These are phyloP conservation scores for Dicaeum eximium DNA, from an alignment of 2,113 vertebrate genomes.

Conservation along the genomic window DNA sequence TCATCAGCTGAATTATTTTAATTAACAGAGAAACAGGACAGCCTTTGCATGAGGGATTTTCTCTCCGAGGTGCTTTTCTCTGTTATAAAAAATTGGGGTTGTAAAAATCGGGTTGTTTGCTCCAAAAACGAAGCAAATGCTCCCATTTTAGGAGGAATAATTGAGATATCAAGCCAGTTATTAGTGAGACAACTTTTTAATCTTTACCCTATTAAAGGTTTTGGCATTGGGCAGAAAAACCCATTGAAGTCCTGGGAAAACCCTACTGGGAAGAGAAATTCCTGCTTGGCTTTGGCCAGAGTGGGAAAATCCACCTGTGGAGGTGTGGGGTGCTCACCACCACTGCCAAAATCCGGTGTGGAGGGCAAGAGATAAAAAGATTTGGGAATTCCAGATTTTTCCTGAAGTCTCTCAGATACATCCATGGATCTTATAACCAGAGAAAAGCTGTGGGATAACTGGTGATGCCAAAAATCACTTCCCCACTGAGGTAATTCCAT, in stretches of 20 bases:
- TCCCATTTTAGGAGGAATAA: not conserved
- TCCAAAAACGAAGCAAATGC: not conserved
- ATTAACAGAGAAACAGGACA: not conserved
- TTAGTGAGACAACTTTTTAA: not conserved
- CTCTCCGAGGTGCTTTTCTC: not conserved
- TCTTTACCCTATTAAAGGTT: not conserved
- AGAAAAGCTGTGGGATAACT: not conserved
- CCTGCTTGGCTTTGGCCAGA: not conserved
- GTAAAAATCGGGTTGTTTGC: not conserved
- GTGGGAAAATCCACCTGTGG: not conserved
- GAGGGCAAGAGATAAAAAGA: not conserved
- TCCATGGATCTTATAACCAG: not conserved
- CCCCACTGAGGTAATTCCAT: not conserved
- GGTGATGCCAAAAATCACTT: not conserved
- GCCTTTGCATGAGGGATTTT: not conserved
- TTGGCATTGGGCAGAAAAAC: not conserved
- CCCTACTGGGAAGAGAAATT: not conserved
- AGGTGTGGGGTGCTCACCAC: not conserved
- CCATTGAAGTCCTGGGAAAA: not conserved
- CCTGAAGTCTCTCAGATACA: no score
- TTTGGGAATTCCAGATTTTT: not conserved
- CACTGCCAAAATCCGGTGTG: not conserved
- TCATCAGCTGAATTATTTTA: not conserved
- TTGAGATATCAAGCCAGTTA: not conserved
- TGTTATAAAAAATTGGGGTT: not conserved